Evolutionary conservation across 2,797 vertebrate species (phyloP), one percentile per base, ranked within the genome.

Genomic region (Bovichtus variegatus): DNA sequence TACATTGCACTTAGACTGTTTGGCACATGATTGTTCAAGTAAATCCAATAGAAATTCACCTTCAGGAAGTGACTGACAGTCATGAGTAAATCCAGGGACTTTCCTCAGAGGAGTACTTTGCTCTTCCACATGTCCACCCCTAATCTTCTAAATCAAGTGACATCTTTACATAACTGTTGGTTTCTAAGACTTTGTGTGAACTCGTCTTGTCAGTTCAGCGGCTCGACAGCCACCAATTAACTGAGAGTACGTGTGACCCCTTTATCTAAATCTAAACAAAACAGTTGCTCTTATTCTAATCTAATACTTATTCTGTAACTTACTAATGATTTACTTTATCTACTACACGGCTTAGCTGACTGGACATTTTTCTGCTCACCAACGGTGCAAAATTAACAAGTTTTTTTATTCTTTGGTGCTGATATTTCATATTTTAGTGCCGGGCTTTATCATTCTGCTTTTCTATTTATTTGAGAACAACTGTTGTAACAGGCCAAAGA

Each of bases 1-100:
- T 89, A 84, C 82, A 80, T 41, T 76, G 78, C 79, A 84, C 73
- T 87, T 79, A 40, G 8, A 58, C 71, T 38, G 47, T 85, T 86
- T 77, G 75, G 40, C 68, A 63, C 34, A 43, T 44, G 18, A 74
- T 57, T 73, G 74, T 76, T 50, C 9, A 61, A 82, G 60, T 71
- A 72, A 71, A 86, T 79, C 57, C 46, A 41, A 55, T 51, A 61
- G 34, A 77, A 44, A 49, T 40, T 76, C 44, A 81, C 77, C 49
- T 68, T 82, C 69, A 50, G 21, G 54, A 64, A 81, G 4, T 49
- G 66, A 76, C 9, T 18, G 53, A 58, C n/a, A 19, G 55, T 25
- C 44, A 47, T 5, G 34, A 58, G 51, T 65, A 46, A 74, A 65
- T 61, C 53, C 8, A 10, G 47, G 12, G 27, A 54, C 40, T 76